Conservation (phyloP, 2,113 vertebrate genomes). For the Percopsis transmontana region DNA sequence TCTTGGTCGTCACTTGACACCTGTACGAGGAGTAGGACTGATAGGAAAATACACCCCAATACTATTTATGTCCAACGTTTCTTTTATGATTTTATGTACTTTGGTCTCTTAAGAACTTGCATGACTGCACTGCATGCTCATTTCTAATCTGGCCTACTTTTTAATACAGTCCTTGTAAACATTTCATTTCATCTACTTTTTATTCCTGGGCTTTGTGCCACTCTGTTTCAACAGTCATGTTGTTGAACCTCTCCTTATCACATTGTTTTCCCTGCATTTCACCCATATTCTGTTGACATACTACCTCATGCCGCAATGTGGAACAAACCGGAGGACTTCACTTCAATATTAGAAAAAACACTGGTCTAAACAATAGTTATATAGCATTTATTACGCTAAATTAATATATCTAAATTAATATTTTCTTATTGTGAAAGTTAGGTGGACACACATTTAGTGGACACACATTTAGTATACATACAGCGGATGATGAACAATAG, state of each 20-base stretch:
- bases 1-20: no score
- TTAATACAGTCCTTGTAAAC: background rate
- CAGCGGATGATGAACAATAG: constrained; percentile 1
- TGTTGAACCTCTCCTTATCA: background rate
- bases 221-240: constrained; percentile 13
- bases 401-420: background rate
- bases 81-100: constrained; percentile 1
- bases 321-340: constrained; percentile 81
- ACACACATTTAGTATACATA: background rate
- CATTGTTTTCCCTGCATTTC: constrained; percentile 15
- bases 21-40: no score
- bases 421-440: background rate
- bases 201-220: background rate
- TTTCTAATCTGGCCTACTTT: background rate
- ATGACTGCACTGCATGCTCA: background rate
- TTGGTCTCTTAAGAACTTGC: constrained; percentile 4
- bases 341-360: constrained; percentile 11
- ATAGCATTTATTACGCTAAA: background rate
- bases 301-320: constrained; percentile 87
- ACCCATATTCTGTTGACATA: constrained; percentile 78
- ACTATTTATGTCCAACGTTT: background rate
- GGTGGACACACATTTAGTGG: background rate
- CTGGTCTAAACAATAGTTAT: background rate
- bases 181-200: background rate
- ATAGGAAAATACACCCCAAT: background rate